Conservation (phyloP, 2,113 vertebrate species). For the Isurus oxyrinchus region DNA sequence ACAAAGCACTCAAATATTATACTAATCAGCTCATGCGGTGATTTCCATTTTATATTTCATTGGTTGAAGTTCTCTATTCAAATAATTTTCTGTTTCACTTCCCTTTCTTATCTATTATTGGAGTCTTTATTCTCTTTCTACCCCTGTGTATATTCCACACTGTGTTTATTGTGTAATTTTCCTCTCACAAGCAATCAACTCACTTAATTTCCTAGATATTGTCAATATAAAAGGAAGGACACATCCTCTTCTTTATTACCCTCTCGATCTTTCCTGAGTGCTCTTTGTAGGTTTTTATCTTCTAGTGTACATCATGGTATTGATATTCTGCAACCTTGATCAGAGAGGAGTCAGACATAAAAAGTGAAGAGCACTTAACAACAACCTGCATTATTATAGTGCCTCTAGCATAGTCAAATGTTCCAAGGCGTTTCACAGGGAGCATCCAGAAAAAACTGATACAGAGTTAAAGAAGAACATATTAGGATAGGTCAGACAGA, state of each 20-base stretch:
- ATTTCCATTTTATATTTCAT: neutral
- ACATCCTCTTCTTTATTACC: neutral
- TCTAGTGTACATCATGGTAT: neutral
- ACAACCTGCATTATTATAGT: neutral
- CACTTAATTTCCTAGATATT: neutral
- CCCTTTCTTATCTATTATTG: neutral
- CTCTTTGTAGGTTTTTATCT: neutral
- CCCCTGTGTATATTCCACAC: neutral
- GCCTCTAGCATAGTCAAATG: neutral
- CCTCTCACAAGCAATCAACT: neutral
- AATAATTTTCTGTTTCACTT: neutral
- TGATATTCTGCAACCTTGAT: neutral
- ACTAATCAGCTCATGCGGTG: neutral
- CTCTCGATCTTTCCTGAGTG: neutral
- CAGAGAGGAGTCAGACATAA: neutral
- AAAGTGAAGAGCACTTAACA: neutral
- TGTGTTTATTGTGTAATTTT: neutral
- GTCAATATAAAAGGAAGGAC: neutral
- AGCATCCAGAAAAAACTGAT: neutral
- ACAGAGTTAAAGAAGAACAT: neutral
- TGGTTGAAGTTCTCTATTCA: neutral
- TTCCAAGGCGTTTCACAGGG: neutral
- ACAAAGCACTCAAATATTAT: neutral
- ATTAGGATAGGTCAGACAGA: neutral
- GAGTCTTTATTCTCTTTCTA: neutral